Conservation (phyloP, 2,888 invertebrate species). For the Tubiluchus corallicola region DNA sequence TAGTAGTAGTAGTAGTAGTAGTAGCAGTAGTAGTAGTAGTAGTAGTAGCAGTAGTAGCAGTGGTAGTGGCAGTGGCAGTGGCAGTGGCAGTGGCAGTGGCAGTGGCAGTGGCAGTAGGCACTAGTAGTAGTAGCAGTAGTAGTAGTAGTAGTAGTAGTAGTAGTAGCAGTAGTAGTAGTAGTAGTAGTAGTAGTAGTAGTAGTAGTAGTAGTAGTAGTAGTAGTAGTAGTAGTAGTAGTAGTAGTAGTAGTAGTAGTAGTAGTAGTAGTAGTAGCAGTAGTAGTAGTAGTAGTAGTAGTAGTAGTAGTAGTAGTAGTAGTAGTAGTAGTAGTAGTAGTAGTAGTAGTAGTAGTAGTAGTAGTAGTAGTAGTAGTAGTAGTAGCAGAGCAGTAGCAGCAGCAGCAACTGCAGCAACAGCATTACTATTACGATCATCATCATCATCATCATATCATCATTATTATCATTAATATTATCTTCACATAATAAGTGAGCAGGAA, state of each 20-base stretch:
- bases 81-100: slow-evolving; percentile 3
- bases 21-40: slow-evolving; percentile 3
- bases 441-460: no score
- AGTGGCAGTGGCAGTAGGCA: slow-evolving; percentile 3
- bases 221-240: slow-evolving; percentile 3
- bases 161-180: slow-evolving; percentile 3
- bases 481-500: no score
- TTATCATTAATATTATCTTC: background rate
- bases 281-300: slow-evolving; percentile 3
- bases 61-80: slow-evolving; percentile 3
- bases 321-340: slow-evolving; percentile 3
- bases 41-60: slow-evolving; percentile 3
- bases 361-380: slow-evolving; percentile 3
- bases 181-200: slow-evolving; percentile 3
- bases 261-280: slow-evolving; percentile 3
- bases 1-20: background rate
- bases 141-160: slow-evolving; percentile 3
- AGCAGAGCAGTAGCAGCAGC: no score
- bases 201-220: slow-evolving; percentile 3
- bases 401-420: no score
- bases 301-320: slow-evolving; percentile 3
- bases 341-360: slow-evolving; percentile 3
- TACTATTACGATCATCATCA: no score
- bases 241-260: slow-evolving; percentile 3
- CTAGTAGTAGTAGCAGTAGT: slow-evolving; percentile 3